phyloP scores from a whole-genome alignment of 2,113 vertebrate genomes.

The Furnarius figulus region DNA sequence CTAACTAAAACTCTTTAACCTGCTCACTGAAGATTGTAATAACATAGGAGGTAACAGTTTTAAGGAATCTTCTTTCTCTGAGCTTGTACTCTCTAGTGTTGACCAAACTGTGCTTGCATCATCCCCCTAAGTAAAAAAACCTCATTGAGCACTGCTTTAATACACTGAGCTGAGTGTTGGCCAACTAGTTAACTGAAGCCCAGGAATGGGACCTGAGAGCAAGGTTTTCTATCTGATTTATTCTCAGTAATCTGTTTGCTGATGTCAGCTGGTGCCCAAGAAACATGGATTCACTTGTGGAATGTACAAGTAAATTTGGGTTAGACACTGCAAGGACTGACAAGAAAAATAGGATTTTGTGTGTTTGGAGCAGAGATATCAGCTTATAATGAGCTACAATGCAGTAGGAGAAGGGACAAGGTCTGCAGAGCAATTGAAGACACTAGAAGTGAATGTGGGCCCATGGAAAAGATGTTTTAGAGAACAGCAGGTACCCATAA shows the following conservation, averaged over 20 bases:
- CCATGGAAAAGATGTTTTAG: neutral
- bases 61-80: neutral
- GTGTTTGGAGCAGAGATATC: neutral
- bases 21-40: neutral
- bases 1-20: neutral
- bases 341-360: neutral
- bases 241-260: neutral
- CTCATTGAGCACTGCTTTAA: neutral
- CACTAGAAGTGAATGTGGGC: neutral
- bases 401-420: neutral
- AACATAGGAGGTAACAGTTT: neutral
- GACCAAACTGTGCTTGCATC: neutral
- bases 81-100: neutral
- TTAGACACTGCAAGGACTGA: neutral
- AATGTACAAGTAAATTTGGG: neutral
- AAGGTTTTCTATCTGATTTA: neutral
- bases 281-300: neutral
- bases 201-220: neutral
- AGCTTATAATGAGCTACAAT: neutral
- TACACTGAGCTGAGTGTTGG: neutral
- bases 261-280: too few relatives aligned
- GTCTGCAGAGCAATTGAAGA: neutral
- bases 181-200: neutral
- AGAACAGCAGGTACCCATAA: neutral
- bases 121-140: neutral